Base-by-base conservation (phyloP, 2,797 vertebrate genomes). In the Delichon dasypus region DNA sequence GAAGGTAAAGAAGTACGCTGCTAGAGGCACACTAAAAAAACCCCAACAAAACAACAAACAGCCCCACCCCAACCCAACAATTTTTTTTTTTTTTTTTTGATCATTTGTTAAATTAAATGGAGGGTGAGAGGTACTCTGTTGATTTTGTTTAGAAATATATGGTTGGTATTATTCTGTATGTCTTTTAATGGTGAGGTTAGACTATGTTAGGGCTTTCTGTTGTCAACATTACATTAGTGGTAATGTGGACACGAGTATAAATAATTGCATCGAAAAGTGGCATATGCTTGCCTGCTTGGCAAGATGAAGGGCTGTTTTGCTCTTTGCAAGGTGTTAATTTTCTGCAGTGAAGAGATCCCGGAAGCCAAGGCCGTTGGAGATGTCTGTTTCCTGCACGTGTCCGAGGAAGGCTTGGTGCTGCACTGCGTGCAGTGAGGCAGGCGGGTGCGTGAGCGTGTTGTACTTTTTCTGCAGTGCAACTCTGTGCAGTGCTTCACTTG, bases 351-450 rank as follows among this genome's bases (percentile, higher is more conserved):
- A 23, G 45, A 34, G 12, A 17, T 14, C 1, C 34, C 57, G 42
- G 32, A 73, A 51, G 29, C 11, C 5, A 32, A 72, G 48, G 16
- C 18, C 18, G 62, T 83, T 70, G 55, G 73, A 66, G 70, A 7
- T 11, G 13, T 36, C 32, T 42, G 8, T 38, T 60, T 29, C 3
- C n/a, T 65, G 32, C 7, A 2, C 2, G 6, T 26, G 22, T 54
- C 55, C 2, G 16, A 20, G 44, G 30, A 36, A 47, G 29, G 10
- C 17, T 53, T 22, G 60, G 30, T 17, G 42, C 53, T 61, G 10
- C 0, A 0, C 3, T n/a, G 81, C 19, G 40, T 8, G 0, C 5
- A 3, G 30, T 13, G 54, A 29, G 32, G 38, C 11, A 11, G 7
- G 14, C 5, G 25, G 36, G 23, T 2, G 7, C 2, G 2, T 2